Evolutionary conservation across 2,797 vertebrate species (phyloP).

Genomic region (Channa striata): DNA sequence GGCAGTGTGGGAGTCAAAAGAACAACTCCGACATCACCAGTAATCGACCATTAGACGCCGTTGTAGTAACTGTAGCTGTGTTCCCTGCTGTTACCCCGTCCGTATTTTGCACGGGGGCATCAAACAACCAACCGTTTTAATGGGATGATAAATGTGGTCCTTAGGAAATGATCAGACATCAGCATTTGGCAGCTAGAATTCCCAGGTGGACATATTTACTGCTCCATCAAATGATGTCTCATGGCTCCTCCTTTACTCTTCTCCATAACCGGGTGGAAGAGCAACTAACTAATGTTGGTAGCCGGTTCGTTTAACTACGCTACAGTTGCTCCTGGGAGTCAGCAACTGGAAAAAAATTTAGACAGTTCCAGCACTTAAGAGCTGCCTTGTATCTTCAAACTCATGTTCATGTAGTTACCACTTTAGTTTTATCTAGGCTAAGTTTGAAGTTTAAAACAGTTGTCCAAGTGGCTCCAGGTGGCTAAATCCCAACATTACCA

Average conservation of each 20-base stretch:
- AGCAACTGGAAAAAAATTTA: neutral
- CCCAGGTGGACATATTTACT: neutral
- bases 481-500: too few species aligned
- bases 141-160: neutral
- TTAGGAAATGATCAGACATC: neutral
- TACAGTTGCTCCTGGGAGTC: neutral
- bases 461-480: neutral
- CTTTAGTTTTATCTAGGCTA: too few species aligned
- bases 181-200: neutral
- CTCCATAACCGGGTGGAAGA: neutral
- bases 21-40: conserved; percentile 1
- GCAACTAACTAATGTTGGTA: neutral
- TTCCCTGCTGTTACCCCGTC: neutral
- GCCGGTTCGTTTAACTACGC: neutral
- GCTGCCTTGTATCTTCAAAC: too few species aligned
- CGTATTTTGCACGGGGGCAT: too few species aligned
- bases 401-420: too few species aligned
- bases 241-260: neutral
- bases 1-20: conserved; percentile 8
- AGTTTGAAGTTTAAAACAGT: neutral
- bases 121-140: too few species aligned
- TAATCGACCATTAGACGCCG: neutral
- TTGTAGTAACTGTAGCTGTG: neutral
- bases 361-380: too few species aligned
- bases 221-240: neutral